These are phyloP conservation scores for Dipodomys spectabilis DNA, from an alignment of 2,113 vertebrate species.

Conservation along the genomic window DNA sequence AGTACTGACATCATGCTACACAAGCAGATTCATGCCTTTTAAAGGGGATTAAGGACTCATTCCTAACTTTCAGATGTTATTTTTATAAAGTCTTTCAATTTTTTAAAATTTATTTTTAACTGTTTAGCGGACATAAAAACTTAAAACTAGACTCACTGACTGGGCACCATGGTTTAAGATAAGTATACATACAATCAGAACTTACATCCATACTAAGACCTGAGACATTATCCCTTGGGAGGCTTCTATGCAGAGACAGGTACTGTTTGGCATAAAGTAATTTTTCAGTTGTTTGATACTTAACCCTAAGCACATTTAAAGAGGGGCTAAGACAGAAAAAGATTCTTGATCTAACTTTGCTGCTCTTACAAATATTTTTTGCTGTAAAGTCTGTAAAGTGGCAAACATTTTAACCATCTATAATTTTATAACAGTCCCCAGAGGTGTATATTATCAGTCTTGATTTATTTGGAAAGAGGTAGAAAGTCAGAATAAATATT, in stretches of 20 bases:
- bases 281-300: not conserved
- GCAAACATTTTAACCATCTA: conserved; percentile 1
- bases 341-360: conserved; percentile 20
- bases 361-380: conserved; percentile 13
- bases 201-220: not conserved
- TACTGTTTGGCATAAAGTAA: not conserved
- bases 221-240: not conserved
- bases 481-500: not conserved
- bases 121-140: not conserved
- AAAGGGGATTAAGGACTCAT: too few species aligned
- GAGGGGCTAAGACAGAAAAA: not conserved
- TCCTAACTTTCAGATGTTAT: conserved; percentile 4
- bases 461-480: conserved; percentile 6
- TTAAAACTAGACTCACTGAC: too few species aligned
- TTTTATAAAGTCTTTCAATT: not conserved
- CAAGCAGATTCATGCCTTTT: not conserved
- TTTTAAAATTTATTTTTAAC: not conserved
- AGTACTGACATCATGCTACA: not conserved
- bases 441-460: not conserved
- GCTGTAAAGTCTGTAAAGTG: not conserved
- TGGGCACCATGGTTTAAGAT: not conserved
- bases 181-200: not conserved
- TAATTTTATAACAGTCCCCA: not conserved
- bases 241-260: not conserved
- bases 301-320: not conserved